phyloP scores from a whole-genome alignment of 2,888 invertebrate species.

The Villa cingulata region DNA sequence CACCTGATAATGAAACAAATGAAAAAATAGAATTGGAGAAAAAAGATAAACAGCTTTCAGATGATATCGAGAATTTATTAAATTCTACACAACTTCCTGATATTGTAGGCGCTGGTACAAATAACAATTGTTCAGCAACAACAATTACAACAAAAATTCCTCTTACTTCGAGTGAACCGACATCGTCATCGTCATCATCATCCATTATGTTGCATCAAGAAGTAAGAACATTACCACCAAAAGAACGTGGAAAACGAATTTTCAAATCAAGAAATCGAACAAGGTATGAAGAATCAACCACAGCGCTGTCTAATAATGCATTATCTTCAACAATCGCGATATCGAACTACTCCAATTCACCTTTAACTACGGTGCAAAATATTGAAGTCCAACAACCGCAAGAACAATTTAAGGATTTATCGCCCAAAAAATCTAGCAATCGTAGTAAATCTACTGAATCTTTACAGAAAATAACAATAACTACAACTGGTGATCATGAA shows the following conservation, averaged over 20 bases:
- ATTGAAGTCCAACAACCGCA: background rate
- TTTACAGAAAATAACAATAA: no score
- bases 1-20: conserved; percentile 2
- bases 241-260: conserved; percentile 33
- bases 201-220: conserved; percentile 11
- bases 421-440: no score
- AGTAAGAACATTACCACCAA: conserved; percentile 29
- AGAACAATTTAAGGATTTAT: background rate
- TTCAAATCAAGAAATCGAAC: conserved; percentile 33
- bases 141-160: background rate
- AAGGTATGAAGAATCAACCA: conserved; percentile 13
- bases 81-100: conserved; percentile 47
- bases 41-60: conserved; percentile 31
- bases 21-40: conserved; percentile 17
- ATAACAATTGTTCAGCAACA: background rate
- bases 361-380: background rate
- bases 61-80: conserved; percentile 47
- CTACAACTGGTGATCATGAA: no score
- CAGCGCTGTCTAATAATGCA: background rate
- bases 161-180: conserved; percentile 33
- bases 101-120: conserved; percentile 35
- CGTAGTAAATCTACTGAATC: no score
- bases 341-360: no score
- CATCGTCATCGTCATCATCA: conserved; percentile 38
- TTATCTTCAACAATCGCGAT: background rate